Evolutionary conservation across 2,888 invertebrate species (phyloP).

Genomic region (Microplitis manilae): DNA sequence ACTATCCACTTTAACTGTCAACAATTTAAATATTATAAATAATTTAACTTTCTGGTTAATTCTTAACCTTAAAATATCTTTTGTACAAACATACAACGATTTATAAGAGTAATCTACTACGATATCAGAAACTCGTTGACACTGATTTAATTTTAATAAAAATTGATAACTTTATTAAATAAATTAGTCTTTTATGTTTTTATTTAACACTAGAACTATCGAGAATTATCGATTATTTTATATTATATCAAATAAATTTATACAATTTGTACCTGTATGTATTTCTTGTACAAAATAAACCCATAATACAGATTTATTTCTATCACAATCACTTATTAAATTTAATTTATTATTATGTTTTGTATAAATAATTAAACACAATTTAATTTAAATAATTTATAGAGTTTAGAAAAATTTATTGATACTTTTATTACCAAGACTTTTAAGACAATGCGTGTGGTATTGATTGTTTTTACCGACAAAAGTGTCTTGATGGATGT

Average conservation of each 20-base stretch:
- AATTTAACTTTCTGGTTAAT: too few species aligned
- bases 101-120: too few species aligned
- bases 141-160: too few species aligned
- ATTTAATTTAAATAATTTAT: background rate
- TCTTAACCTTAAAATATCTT: too few species aligned
- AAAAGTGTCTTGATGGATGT: constrained; percentile 49
- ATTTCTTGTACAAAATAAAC: constrained; percentile 27
- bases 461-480: constrained; percentile 43
- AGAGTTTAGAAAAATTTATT: background rate
- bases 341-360: too few species aligned
- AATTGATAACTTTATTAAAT: too few species aligned
- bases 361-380: too few species aligned
- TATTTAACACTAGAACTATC: background rate
- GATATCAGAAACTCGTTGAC: too few species aligned
- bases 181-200: background rate
- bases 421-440: background rate
- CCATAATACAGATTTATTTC: constrained; percentile 25
- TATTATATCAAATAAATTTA: background rate
- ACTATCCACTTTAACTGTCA: background rate
- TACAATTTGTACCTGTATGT: constrained; percentile 30
- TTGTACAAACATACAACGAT: too few species aligned
- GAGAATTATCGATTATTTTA: background rate
- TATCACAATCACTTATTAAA: constrained; percentile 7
- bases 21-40: too few species aligned
- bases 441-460: constrained; percentile 10